Evolutionary conservation across 1,140 invertebrate genomes (phyloP).

Genomic region (Lamellibrachia luymesi): DNA sequence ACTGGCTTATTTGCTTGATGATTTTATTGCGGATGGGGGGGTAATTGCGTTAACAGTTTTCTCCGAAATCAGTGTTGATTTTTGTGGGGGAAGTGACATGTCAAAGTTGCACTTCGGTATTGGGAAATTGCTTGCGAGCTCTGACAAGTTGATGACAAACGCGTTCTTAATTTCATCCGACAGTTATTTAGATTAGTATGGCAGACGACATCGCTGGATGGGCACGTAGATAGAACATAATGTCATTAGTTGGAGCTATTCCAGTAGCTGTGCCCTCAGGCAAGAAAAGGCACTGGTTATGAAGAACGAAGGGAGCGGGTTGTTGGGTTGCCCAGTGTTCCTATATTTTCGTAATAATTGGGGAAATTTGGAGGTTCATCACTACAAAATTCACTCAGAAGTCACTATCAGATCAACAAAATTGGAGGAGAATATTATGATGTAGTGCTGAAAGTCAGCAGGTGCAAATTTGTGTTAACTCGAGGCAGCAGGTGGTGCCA

Average conservation of each 20-base stretch:
- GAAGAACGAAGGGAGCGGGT: background rate
- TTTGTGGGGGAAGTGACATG: background rate
- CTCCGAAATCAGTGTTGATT: background rate
- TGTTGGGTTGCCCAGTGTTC: no score
- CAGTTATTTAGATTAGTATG: background rate
- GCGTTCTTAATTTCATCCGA: background rate
- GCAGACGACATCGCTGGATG: background rate
- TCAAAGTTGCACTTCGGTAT: background rate
- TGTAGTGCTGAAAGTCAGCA: no score
- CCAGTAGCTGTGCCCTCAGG: background rate
- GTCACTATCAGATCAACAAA: no score
- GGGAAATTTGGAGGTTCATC: no score
- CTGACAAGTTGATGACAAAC: background rate
- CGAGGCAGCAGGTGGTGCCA: no score
- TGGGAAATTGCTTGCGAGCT: background rate
- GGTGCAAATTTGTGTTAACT: no score
- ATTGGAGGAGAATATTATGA: no score
- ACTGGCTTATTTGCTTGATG: background rate
- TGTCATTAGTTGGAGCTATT: background rate
- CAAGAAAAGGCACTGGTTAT: background rate
- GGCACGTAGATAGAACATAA: background rate
- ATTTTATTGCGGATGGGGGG: background rate
- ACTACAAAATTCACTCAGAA: no score
- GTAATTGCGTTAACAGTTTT: background rate
- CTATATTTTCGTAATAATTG: no score